Conservation (phyloP, 35 echinoderm and acorn worm species). For the Strongylocentrotus purpuratus region DNA sequence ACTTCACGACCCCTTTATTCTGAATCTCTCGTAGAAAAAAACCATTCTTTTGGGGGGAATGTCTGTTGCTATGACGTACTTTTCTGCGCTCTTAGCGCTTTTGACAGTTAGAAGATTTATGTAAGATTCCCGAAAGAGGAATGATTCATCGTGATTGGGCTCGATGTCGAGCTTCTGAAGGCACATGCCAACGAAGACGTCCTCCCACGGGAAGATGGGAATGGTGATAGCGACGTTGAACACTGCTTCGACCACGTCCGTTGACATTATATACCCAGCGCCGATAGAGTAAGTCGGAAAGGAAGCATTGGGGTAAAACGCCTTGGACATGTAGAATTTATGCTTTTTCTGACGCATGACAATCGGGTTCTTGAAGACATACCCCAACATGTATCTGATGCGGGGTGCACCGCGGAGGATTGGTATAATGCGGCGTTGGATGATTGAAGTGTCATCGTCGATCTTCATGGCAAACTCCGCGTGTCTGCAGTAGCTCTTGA, state of each 20-base stretch:
- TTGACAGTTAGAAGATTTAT: too few species aligned
- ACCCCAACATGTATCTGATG: constrained; percentile 43
- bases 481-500: constrained; percentile 48
- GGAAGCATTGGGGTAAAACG: constrained; percentile 33
- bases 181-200: constrained; percentile 65
- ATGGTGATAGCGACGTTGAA: constrained; percentile 35
- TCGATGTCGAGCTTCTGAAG: neutral
- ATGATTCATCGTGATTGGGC: neutral
- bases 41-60: too few species aligned
- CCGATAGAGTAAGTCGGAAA: constrained; percentile 59
- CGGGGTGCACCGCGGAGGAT: constrained; percentile 27
- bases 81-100: too few species aligned
- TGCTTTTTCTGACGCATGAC: neutral
- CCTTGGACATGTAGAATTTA: constrained; percentile 52
- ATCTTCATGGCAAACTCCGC: constrained; percentile 61
- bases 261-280: constrained; percentile 56
- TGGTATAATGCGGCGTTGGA: constrained; percentile 35
- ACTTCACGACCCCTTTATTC: too few species aligned
- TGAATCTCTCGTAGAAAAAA: too few species aligned
- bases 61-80: too few species aligned
- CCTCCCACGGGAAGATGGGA: constrained; percentile 66
- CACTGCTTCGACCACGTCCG: constrained; percentile 49
- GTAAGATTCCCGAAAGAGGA: too few species aligned
- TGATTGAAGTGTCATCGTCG: constrained; percentile 61
- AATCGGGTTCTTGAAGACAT: constrained; percentile 20